Evolutionary conservation across 2,113 vertebrate species (phyloP).

Genomic region (Urocynchramus pylzowi): DNA sequence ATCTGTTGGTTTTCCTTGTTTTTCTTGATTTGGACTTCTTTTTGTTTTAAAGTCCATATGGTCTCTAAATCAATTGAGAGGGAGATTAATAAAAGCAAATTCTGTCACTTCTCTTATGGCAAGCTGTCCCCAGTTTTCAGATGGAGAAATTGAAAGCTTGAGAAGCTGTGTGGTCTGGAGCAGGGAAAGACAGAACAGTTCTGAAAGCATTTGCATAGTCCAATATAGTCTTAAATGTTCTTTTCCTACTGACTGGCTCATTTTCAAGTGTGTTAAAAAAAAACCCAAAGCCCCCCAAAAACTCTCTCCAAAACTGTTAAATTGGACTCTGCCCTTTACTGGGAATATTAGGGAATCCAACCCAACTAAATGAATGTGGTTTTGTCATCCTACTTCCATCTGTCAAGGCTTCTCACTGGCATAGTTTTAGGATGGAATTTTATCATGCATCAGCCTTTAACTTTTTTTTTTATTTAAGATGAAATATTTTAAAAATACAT

Average conservation of each 20-base stretch:
- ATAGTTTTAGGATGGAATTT: neutral
- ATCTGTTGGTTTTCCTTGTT: neutral
- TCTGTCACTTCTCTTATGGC: neutral
- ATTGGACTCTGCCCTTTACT: neutral
- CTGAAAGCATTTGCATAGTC: neutral
- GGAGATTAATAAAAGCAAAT: neutral
- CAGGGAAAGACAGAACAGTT: neutral
- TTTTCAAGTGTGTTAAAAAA: neutral
- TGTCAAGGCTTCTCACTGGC: neutral
- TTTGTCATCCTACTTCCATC: slow-evolving; percentile 24
- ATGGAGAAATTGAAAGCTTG: neutral
- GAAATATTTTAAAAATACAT: neutral
- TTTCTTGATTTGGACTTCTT: neutral
- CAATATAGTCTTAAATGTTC: neutral
- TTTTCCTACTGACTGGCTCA: neutral
- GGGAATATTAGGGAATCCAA: neutral
- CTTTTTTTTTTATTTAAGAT: neutral
- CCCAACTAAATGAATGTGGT: neutral
- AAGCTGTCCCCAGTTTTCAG: neutral
- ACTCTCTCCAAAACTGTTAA: neutral
- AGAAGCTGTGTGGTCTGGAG: neutral
- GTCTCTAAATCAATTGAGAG: neutral
- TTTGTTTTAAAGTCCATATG: neutral
- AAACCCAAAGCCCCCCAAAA: neutral
- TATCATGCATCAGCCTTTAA: neutral